These are phyloP conservation scores for Octodonta nipae DNA, from an alignment of 2,888 invertebrate species.

Conservation along the genomic window DNA sequence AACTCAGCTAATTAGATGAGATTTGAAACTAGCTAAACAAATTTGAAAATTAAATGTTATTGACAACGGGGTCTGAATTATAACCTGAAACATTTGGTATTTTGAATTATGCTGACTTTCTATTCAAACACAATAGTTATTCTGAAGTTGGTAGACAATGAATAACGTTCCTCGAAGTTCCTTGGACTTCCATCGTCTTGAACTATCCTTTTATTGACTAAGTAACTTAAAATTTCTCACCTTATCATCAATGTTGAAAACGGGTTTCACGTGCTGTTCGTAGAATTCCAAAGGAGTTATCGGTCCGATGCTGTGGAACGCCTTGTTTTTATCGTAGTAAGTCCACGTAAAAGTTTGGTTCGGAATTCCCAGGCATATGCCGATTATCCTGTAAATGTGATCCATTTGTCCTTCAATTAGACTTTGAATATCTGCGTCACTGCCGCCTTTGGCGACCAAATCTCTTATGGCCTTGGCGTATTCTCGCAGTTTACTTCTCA, in stretches of 20 bases:
- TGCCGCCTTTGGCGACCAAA: conserved; percentile 45
- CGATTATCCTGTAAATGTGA: conserved; percentile 65
- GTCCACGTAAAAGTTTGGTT: conserved; percentile 68
- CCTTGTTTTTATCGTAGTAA: conserved; percentile 71
- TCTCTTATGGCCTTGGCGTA: conserved; percentile 61
- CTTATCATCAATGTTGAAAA: conserved; percentile 72
- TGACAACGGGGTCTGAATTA: too few relatives aligned
- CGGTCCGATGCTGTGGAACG: conserved; percentile 58
- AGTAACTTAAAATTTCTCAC: conserved; percentile 13
- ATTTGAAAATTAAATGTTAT: too few relatives aligned
- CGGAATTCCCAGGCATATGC: conserved; percentile 74
- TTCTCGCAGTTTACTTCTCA: conserved; percentile 76
- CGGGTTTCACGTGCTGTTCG: conserved; percentile 58
- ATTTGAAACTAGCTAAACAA: too few relatives aligned
- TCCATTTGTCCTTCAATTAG: conserved; percentile 58
- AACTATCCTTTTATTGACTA: too few relatives aligned
- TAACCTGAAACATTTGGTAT: too few relatives aligned
- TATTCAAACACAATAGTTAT: too few relatives aligned
- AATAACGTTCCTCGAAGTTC: too few relatives aligned
- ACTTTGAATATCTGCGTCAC: conserved; percentile 47
- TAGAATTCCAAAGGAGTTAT: conserved; percentile 72
- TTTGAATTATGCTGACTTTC: too few relatives aligned
- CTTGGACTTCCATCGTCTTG: too few relatives aligned
- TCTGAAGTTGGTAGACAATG: too few relatives aligned
- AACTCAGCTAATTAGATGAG: too few relatives aligned